Base-by-base conservation (phyloP, 2,113 vertebrate genomes). In the Epinephelus cyanopodus region DNA sequence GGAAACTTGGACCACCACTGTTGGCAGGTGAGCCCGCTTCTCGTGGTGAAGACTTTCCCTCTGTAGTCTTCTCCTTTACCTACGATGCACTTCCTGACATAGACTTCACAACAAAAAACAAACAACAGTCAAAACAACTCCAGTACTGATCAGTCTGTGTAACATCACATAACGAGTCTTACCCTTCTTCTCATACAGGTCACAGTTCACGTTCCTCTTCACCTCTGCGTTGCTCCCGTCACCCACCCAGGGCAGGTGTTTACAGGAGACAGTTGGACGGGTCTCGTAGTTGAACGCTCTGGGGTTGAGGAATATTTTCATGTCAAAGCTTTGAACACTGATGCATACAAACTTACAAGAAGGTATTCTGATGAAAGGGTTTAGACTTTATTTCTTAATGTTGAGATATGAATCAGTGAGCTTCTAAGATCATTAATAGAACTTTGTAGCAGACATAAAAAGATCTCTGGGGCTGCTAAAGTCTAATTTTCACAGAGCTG, bases 141-240 rank as follows among this genome's bases (percentile, higher is more conserved):
- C 10, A 18, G 27, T 2, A 13, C 5, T 0, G 27, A 74, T 29
- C 12, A 1, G 0, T 23, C 76, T 74, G 15, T 60, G 23, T 6
- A 4, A 65, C 7, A 3, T 53, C 58, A 47, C n/a, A 13, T 0
- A 39, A 45, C 14, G 21, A 50, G 39, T 64, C 93, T 88, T 85
- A 97, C 98, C 97, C 95, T 99, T 99, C 90, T 98, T 99, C 89
- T 99, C 97, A 74, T 98, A 99, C 60, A 99, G 95, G 86, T 99
- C 97, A 25, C 96, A 97, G 94, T 93, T 96, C 11, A 96, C 95
- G 4, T 98, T 99, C 53, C 95, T 97, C 92, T 97, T 95, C 82
- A 99, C 93, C 50, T 91, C 92, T 1, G 95, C 92, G 1, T 65
- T 92, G 52, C 87, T 91, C 0, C 96, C 97, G 54, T 97, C 87